Evolutionary conservation across 2,113 vertebrate genomes (phyloP).

Genomic region (Upupa epops): DNA sequence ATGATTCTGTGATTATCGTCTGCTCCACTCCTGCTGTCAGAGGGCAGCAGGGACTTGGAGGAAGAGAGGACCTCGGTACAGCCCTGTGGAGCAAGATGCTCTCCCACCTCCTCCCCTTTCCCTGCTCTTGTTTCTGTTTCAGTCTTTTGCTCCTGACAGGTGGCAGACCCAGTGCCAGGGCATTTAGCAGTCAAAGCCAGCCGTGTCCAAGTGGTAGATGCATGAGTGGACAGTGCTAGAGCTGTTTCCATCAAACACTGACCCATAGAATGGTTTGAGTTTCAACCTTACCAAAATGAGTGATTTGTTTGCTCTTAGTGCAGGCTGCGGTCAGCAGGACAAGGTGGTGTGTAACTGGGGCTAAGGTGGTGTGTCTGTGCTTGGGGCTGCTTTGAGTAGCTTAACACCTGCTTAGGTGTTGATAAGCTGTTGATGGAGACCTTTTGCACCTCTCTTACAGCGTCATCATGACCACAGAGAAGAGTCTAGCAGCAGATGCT

Average conservation of each 20-base stretch:
- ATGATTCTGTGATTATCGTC: not conserved
- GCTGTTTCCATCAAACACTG: not conserved
- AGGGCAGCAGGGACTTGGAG: not conserved
- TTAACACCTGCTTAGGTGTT: not conserved
- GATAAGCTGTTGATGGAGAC: not conserved
- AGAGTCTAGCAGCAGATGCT: constrained; percentile 73
- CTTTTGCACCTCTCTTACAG: constrained; percentile 59
- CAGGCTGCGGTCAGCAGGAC: not conserved
- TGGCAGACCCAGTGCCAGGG: not conserved
- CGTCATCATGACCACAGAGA: constrained; percentile 95
- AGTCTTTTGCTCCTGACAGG: not conserved
- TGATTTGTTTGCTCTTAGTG: not conserved
- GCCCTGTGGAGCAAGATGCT: not conserved
- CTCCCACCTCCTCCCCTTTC: not conserved
- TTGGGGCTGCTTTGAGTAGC: not conserved
- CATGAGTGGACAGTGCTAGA: rapidly evolving
- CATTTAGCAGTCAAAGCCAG: not conserved
- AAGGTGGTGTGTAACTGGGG: not conserved
- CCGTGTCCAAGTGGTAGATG: rapidly evolving
- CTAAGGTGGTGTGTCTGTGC: not conserved
- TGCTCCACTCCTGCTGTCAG: not conserved
- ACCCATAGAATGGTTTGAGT: too few relatives aligned
- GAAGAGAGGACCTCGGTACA: not conserved
- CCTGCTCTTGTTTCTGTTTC: not conserved
- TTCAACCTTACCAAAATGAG: not conserved